phyloP scores from a whole-genome alignment of 1,140 invertebrate genomes.

The Saccostrea echinata region DNA sequence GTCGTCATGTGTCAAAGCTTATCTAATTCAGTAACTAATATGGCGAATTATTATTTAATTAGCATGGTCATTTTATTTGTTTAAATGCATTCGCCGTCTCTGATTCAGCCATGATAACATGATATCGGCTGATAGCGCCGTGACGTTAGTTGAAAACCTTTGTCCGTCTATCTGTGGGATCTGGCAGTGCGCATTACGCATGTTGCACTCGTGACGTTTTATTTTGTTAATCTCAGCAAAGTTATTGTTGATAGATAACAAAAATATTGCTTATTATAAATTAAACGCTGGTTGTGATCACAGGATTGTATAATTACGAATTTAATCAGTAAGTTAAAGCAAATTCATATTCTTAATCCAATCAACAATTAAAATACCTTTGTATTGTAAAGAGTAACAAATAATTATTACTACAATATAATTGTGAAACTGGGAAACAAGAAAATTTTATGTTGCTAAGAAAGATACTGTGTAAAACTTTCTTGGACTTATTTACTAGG shows the following conservation, averaged over 20 bases:
- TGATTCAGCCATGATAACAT: background rate
- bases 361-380: too few relatives aligned
- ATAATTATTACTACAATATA: too few relatives aligned
- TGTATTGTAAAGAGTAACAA: too few relatives aligned
- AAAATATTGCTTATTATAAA: background rate
- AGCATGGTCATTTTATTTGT: constrained; percentile 8
- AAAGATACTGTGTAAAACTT: too few relatives aligned
- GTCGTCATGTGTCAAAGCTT: background rate
- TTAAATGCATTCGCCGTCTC: background rate
- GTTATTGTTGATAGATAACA: background rate
- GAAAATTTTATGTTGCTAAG: too few relatives aligned
- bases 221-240: background rate
- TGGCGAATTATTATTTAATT: constrained; percentile 23
- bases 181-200: background rate
- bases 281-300: background rate
- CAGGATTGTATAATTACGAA: background rate
- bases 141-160: background rate
- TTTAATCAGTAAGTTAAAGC: background rate
- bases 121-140: background rate
- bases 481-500: too few relatives aligned
- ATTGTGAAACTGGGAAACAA: too few relatives aligned
- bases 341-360: background rate
- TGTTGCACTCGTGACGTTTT: background rate
- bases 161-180: constrained; percentile 1
- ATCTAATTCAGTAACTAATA: background rate